phyloP scores from a whole-genome alignment of 2,888 invertebrate genomes.

The Abrostola tripartita region DNA sequence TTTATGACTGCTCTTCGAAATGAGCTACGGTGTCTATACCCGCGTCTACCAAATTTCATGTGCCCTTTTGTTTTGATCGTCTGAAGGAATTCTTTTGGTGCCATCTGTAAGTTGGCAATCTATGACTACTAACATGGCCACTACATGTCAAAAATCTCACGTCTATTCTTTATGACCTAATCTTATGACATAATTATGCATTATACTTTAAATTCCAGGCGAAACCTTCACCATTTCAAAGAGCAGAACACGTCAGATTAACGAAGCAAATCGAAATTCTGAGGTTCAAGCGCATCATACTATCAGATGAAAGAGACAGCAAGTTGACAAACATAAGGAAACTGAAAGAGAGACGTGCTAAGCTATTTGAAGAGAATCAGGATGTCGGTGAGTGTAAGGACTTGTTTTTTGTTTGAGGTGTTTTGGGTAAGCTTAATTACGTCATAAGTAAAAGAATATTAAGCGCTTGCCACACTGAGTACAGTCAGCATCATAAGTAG shows the following conservation, averaged over 20 bases:
- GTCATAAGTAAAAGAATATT: not conserved
- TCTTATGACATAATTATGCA: constrained; percentile 24
- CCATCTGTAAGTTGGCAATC: too few relatives aligned
- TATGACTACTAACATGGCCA: too few relatives aligned
- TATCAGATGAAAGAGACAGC: constrained; percentile 91
- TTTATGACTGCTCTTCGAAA: not conserved
- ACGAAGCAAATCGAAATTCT: constrained; percentile 92
- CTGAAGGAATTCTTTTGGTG: too few relatives aligned
- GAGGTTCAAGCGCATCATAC: constrained; percentile 90
- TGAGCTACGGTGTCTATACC: too few relatives aligned
- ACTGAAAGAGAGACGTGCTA: constrained; percentile 90
- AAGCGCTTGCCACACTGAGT: not conserved
- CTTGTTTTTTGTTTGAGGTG: constrained; percentile 23
- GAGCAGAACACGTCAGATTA: constrained; percentile 89
- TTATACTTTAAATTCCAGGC: constrained; percentile 68
- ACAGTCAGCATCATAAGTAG: too few relatives aligned
- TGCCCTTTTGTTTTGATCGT: too few relatives aligned
- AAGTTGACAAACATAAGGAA: constrained; percentile 89
- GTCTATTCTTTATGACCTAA: too few relatives aligned
- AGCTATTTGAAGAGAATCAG: constrained; percentile 91
- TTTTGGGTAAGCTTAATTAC: constrained; percentile 10
- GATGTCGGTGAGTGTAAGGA: constrained; percentile 88
- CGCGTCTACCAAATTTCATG: not conserved
- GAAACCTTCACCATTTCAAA: constrained; percentile 90
- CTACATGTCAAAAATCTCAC: too few relatives aligned